Percentiles rank a stretch among this genome's conserved stretches.
Evolutionary conservation across 2,797 vertebrate species (phyloP).

Genomic region (Myotis pilosus): DNA sequence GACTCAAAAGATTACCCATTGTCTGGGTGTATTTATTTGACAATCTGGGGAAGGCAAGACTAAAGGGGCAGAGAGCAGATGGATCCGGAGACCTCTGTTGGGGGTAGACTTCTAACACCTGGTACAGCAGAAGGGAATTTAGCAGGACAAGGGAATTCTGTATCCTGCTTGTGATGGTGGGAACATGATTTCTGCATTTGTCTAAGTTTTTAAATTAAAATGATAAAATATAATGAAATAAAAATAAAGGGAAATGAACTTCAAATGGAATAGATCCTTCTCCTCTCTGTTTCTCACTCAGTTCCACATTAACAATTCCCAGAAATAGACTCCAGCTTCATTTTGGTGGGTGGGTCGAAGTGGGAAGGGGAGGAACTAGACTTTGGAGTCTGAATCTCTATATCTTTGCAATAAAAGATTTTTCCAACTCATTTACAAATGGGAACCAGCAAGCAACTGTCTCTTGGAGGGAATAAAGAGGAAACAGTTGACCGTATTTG

Average conservation of each 20-base stretch:
- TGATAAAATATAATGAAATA: background rate
- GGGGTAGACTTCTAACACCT: background rate
- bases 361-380: background rate
- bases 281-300: background rate
- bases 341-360: background rate
- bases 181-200: background rate
- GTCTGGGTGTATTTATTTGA: background rate
- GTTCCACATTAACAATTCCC: background rate
- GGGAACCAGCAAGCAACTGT: background rate
- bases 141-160: background rate
- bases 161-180: background rate
- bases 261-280: background rate
- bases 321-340: background rate
- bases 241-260: background rate
- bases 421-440: background rate
- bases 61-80: background rate
- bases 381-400: background rate
- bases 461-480: background rate
- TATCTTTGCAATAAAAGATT: slow-evolving; percentile 1
- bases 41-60: background rate
- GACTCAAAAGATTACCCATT: background rate
- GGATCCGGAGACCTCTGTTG: background rate
- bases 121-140: background rate
- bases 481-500: background rate
- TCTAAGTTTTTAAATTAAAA: background rate